Conservation (phyloP, 1,140 invertebrate genomes). For the Brachionus sp. region DNA sequence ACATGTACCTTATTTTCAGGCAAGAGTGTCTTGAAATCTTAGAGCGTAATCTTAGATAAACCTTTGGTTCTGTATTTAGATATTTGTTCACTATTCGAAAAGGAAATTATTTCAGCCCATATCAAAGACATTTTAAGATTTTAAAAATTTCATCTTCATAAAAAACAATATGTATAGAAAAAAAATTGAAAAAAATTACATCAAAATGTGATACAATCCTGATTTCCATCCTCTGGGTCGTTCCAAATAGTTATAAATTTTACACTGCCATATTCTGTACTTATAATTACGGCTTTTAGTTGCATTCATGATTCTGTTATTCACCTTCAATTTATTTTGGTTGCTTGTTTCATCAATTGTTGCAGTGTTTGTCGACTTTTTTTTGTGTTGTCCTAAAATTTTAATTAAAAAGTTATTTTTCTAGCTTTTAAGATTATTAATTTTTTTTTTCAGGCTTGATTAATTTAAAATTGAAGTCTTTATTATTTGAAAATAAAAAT, state of each 20-base stretch:
- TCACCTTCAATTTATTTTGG: background rate
- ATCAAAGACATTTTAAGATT: background rate
- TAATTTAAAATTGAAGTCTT: background rate
- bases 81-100: background rate
- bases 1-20: background rate
- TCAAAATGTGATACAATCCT: conserved; percentile 81
- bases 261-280: conserved; percentile 79
- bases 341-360: background rate
- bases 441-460: background rate
- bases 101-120: background rate
- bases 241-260: conserved; percentile 89
- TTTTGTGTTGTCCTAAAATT: background rate
- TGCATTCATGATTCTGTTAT: background rate
- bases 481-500: background rate
- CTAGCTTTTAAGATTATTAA: background rate
- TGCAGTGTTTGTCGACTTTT: background rate
- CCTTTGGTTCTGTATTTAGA: background rate
- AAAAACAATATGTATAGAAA: background rate
- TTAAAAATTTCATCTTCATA: background rate
- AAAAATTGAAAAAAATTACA: conserved; percentile 69
- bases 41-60: background rate
- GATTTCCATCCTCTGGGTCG: conserved; percentile 77
- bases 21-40: background rate
- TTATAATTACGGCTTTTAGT: conserved; percentile 24
- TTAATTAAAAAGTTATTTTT: background rate